Base-by-base conservation (phyloP, 2,888 invertebrate species). In the Hermaeophaga mercurialis region DNA sequence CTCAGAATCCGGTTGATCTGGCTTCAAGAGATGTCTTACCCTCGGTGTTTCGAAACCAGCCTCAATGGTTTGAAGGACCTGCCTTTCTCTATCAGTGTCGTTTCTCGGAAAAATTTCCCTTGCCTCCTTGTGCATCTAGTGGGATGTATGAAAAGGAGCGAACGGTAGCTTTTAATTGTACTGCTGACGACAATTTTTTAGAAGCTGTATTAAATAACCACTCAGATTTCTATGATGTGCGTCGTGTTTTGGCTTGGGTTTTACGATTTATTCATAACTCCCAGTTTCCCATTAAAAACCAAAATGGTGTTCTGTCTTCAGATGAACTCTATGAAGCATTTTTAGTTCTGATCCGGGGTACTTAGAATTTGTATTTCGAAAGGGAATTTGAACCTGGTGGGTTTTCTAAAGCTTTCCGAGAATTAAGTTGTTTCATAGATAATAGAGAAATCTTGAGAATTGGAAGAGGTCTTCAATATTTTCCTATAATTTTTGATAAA, bases 401-500 rank as follows among this genome's bases (percentile, higher is more conserved):
- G 2, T 26, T 8, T 26, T 26, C 26, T 26, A 26, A 26, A 26
- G 2, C 26, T 8, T 9, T 26, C 4, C 26, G 26, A 8, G 9
- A 26, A 34, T 28, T 49, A 7, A 7, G 26, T 19, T 24, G 26
- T 36, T 45, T 49, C 38, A 22, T 49, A 1, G 38, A 55, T 14
- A 26, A 45, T 28, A 1, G 4, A 4, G 53, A 49, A 11, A 12
- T 54, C 7, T 36, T 61, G 4, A 8, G 26, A 8, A 9, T 26
- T 3, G 26, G 26, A 7, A 2, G 26, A 2, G 2, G 26, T 7
- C 9, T 26, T 6, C 5, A 6, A 9, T 26, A 26, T 22, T 56
- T 59, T 1, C 1, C 14, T 15, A 19, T 63, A 14, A 9, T 19
- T 26, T 45, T 34, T 45, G 52, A 58, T 38, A 44, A 46, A 38